These are phyloP conservation scores for Troides helena DNA, from an alignment of 2,888 invertebrate species.

Conservation along the genomic window DNA sequence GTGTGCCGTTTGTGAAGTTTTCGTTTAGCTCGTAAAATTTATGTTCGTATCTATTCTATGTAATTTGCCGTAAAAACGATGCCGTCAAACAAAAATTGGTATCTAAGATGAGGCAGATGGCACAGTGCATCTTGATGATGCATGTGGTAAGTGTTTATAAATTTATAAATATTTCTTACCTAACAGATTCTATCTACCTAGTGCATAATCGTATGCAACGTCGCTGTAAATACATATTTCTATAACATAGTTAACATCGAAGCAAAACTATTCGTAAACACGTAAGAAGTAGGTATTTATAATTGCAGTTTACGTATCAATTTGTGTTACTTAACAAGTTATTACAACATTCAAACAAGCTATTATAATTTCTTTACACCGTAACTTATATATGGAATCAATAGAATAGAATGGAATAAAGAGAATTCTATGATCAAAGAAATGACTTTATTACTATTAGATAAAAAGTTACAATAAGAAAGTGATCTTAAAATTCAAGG, in stretches of 20 bases:
- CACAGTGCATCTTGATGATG: slow-evolving; percentile 71
- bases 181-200: neutral
- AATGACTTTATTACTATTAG: slow-evolving; percentile 61
- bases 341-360: neutral
- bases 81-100: slow-evolving; percentile 74
- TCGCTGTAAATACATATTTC: neutral
- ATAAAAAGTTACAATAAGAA: slow-evolving; percentile 74
- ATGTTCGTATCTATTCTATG: slow-evolving; percentile 72
- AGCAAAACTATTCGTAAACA: neutral
- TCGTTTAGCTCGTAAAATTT: slow-evolving; percentile 59
- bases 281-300: neutral
- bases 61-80: slow-evolving; percentile 55
- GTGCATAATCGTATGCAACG: neutral
- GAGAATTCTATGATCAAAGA: slow-evolving; percentile 47
- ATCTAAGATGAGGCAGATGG: slow-evolving; percentile 71
- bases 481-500: slow-evolving; percentile 48
- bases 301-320: neutral
- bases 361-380: neutral
- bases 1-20: slow-evolving; percentile 76
- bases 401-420: slow-evolving; percentile 27
- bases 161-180: neutral
- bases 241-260: neutral
- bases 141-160: slow-evolving; percentile 68
- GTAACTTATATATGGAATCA: neutral
- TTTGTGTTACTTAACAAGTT: neutral